phyloP scores from a whole-genome alignment of 1,140 invertebrate species.

The Nomia melanderi region DNA sequence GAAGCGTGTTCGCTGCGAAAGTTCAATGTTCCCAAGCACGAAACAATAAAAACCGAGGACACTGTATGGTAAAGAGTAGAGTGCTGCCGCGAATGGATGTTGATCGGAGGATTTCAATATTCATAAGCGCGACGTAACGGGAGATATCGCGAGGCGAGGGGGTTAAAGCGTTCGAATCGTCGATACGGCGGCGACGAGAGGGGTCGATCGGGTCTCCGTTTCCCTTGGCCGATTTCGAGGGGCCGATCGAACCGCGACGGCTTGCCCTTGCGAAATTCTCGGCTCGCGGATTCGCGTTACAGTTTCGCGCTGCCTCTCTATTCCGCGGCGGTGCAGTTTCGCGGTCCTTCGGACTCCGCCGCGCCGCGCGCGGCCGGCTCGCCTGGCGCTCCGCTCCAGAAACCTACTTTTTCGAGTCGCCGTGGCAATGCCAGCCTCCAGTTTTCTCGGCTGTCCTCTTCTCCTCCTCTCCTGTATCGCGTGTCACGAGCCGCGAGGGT shows the following conservation, averaged over 20 bases:
- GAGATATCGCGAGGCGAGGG: neutral
- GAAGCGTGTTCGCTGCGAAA: too few species aligned
- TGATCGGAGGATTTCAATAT: too few species aligned
- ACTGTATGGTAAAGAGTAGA: too few species aligned
- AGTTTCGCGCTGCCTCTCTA: neutral
- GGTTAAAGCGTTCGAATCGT: neutral
- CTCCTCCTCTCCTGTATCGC: neutral
- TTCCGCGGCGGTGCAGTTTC: slow-evolving; percentile 16
- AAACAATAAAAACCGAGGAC: too few species aligned
- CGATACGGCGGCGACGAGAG: neutral
- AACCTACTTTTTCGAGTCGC: slow-evolving; percentile 57
- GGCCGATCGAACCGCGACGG: slow-evolving; percentile 17
- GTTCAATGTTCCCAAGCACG: too few species aligned
- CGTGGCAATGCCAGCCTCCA: slow-evolving; percentile 48
- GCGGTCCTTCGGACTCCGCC: neutral
- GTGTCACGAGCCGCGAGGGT: slow-evolving; percentile 22
- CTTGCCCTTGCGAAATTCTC: slow-evolving; percentile 54
- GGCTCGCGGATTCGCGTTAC: slow-evolving; percentile 17
- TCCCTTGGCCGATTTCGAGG: slow-evolving; percentile 60
- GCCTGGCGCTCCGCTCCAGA: slow-evolving; percentile 49
- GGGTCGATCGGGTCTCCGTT: slow-evolving; percentile 18
- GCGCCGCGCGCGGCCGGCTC: neutral
- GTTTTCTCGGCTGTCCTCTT: slow-evolving; percentile 35
- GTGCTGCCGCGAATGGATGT: too few species aligned
- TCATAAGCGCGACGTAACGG: too few species aligned